Percentiles rank a stretch among this genome's conserved stretches.
Evolutionary conservation across 2,797 vertebrate species (phyloP).

Genomic region (Coregonus ussuriensis): DNA sequence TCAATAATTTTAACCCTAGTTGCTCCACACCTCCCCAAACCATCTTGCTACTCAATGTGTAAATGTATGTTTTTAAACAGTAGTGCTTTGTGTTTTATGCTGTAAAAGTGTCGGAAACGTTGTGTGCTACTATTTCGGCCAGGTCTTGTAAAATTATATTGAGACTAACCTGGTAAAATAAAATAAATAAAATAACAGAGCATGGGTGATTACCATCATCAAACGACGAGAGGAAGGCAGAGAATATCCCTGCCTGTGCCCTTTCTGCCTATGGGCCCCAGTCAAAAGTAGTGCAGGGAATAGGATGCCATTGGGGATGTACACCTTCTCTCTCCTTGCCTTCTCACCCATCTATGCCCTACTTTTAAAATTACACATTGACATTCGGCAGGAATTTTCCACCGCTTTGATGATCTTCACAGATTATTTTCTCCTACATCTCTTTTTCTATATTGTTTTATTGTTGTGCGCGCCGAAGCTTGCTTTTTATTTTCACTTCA

Average conservation of each 20-base stretch:
- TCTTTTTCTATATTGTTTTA: not conserved
- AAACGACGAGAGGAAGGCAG: not conserved
- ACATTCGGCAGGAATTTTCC: constrained; percentile 14
- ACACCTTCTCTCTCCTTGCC: not conserved
- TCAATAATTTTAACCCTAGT: not conserved
- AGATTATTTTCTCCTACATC: not conserved
- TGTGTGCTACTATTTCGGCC: too few relatives aligned
- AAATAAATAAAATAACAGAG: not conserved
- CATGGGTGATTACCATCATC: not conserved
- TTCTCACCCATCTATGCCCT: constrained; percentile 23
- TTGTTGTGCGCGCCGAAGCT: not conserved
- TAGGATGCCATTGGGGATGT: not conserved
- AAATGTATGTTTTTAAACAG: too few relatives aligned
- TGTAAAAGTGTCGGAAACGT: too few relatives aligned
- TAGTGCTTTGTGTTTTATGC: too few relatives aligned
- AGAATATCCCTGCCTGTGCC: not conserved
- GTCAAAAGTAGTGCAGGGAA: not conserved
- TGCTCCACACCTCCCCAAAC: not conserved
- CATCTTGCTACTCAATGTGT: too few relatives aligned
- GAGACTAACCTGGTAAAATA: not conserved
- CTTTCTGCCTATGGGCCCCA: not conserved
- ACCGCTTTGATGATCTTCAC: constrained; percentile 17
- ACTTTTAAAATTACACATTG: constrained; percentile 28
- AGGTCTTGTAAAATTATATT: too few relatives aligned
- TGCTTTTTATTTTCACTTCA: not conserved